phyloP scores from a whole-genome alignment of 2,113 vertebrate genomes.

The Cephalopholis sonnerati region DNA sequence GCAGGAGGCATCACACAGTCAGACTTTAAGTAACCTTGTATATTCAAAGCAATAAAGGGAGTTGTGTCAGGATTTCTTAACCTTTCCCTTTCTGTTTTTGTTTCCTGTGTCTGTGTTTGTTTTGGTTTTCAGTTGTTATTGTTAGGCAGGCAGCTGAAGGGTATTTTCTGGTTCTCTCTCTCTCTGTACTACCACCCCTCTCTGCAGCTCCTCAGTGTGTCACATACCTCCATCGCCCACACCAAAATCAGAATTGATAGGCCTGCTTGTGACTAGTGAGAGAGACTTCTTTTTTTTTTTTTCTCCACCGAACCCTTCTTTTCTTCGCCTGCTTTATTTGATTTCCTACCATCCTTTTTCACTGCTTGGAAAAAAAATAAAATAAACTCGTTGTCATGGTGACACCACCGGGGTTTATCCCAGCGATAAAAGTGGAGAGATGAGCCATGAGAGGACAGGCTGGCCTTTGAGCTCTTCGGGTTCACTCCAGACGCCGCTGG shows the following conservation, averaged over 20 bases:
- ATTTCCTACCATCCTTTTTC: constrained; percentile 28
- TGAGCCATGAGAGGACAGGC: constrained; percentile 36
- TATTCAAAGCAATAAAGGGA: neutral
- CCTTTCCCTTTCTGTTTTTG: neutral
- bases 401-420: constrained; percentile 54
- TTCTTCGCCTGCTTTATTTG: constrained; percentile 32
- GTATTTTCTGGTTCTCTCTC: neutral
- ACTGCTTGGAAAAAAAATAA: constrained; percentile 5
- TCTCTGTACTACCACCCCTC: neutral
- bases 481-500: constrained; percentile 9
- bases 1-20: neutral
- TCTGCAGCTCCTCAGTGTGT: neutral
- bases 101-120: neutral
- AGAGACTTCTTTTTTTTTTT: neutral
- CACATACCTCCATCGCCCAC: neutral
- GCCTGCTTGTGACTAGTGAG: neutral
- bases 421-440: constrained; percentile 53
- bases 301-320: neutral
- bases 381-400: constrained; percentile 61
- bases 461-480: constrained; percentile 28
- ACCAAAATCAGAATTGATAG: constrained; percentile 34
- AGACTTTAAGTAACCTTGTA: neutral
- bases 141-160: neutral
- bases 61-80: neutral
- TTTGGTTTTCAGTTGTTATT: neutral